Evolutionary conservation across 2,797 vertebrate species (phyloP).

Genomic region (Tenualosa thibaudeaui): DNA sequence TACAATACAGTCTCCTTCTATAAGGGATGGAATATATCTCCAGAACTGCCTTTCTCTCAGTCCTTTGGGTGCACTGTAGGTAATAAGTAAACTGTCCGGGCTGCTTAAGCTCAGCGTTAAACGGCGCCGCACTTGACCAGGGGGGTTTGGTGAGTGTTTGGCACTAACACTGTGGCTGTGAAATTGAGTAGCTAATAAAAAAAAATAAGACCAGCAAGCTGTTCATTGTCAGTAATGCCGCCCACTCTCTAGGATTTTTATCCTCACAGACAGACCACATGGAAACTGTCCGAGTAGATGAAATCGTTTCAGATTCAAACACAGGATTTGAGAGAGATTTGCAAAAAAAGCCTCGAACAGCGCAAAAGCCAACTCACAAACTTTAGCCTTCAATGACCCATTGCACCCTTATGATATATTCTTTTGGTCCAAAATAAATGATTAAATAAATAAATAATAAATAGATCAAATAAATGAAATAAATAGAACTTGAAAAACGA

Average conservation of each 20-base stretch:
- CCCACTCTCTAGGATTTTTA: not conserved
- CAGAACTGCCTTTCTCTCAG: not conserved
- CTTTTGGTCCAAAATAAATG: not conserved
- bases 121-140: not conserved
- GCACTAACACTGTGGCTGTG: not conserved
- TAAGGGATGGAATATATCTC: not conserved
- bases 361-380: not conserved
- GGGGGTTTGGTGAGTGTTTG: not conserved
- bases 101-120: slow-evolving; percentile 2
- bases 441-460: not conserved
- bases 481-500: not conserved
- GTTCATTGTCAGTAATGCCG: not conserved
- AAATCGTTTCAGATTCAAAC: not conserved
- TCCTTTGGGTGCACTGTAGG: not conserved
- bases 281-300: not conserved
- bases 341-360: not conserved
- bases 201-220: slow-evolving; percentile 8
- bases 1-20: not conserved
- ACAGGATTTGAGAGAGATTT: not conserved
- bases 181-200: slow-evolving; percentile 15
- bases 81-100: slow-evolving; percentile 2
- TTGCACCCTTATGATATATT: not conserved
- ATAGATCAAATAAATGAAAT: too few relatives aligned
- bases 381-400: not conserved
- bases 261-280: not conserved